phyloP scores from a whole-genome alignment of 2,113 vertebrate genomes.

The Carassius gibelio region DNA sequence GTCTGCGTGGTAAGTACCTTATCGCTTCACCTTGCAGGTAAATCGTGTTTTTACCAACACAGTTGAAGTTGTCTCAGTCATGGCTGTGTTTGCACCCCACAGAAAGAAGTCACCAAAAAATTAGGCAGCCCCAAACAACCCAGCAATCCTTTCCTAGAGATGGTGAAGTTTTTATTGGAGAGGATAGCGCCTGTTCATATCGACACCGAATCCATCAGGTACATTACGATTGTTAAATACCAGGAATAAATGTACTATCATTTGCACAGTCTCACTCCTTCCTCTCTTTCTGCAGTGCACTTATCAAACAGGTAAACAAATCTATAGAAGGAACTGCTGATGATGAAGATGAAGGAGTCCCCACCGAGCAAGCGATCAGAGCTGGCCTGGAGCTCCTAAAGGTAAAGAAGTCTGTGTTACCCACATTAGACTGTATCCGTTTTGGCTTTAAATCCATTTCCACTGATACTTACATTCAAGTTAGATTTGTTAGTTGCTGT shows the following conservation, averaged over 20 bases:
- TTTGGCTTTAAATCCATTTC: background rate
- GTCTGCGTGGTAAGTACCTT: slow-evolving; percentile 89
- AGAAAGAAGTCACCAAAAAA: slow-evolving; percentile 97
- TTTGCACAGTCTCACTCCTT: background rate
- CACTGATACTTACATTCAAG: background rate
- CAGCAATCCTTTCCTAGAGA: slow-evolving; percentile 88
- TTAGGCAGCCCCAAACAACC: slow-evolving; percentile 90
- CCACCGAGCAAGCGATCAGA: slow-evolving; percentile 86
- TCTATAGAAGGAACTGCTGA: slow-evolving; percentile 89
- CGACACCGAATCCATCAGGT: slow-evolving; percentile 99
- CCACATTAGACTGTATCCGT: background rate
- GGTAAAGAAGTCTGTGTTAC: slow-evolving; percentile 63
- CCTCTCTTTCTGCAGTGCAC: slow-evolving; percentile 73
- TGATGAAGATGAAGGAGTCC: slow-evolving; percentile 88
- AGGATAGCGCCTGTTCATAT: slow-evolving; percentile 97
- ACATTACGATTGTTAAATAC: slow-evolving; percentile 25
- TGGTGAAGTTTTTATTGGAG: slow-evolving; percentile 89
- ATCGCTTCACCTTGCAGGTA: background rate
- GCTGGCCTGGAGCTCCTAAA: slow-evolving; percentile 88
- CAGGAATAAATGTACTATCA: no score
- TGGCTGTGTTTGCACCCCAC: slow-evolving; percentile 42
- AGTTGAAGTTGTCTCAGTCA: background rate
- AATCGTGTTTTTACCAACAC: background rate
- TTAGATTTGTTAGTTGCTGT: background rate
- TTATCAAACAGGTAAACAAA: slow-evolving; percentile 89